Evolutionary conservation across 2,888 invertebrate genomes (phyloP).

Genomic region (Xanthia icteritia): DNA sequence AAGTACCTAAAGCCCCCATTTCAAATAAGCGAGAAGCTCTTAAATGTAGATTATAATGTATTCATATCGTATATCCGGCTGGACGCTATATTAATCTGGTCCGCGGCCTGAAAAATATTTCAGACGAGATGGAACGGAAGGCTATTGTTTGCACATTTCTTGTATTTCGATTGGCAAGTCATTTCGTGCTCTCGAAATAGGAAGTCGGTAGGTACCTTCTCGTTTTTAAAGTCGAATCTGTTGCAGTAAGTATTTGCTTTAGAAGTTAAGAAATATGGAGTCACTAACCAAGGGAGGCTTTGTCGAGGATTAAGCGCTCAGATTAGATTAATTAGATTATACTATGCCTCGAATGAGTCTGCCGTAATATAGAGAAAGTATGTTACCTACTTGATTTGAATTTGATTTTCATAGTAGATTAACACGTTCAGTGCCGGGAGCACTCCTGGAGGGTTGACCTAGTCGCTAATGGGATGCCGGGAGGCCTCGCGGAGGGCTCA

Average conservation of each 20-base stretch:
- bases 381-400: neutral
- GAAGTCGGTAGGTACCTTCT: neutral
- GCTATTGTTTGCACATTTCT: constrained; percentile 32
- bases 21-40: neutral
- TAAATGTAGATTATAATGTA: neutral
- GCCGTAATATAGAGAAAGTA: neutral
- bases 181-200: neutral
- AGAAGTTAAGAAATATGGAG: neutral
- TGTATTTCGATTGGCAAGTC: neutral
- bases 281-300: neutral
- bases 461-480: too few relatives aligned
- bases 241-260: neutral
- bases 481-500: too few relatives aligned
- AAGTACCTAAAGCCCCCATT: neutral
- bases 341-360: neutral
- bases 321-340: constrained; percentile 17
- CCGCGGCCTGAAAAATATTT: constrained; percentile 17
- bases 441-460: too few relatives aligned
- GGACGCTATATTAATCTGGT: neutral
- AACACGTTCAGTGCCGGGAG: too few relatives aligned
- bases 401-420: neutral
- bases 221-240: neutral
- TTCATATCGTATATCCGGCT: neutral
- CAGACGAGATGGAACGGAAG: constrained; percentile 1
- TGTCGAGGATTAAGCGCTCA: constrained; percentile 3